Evolutionary conservation across 2,888 invertebrate species (phyloP).

Genomic region (Xylophagus ater): DNA sequence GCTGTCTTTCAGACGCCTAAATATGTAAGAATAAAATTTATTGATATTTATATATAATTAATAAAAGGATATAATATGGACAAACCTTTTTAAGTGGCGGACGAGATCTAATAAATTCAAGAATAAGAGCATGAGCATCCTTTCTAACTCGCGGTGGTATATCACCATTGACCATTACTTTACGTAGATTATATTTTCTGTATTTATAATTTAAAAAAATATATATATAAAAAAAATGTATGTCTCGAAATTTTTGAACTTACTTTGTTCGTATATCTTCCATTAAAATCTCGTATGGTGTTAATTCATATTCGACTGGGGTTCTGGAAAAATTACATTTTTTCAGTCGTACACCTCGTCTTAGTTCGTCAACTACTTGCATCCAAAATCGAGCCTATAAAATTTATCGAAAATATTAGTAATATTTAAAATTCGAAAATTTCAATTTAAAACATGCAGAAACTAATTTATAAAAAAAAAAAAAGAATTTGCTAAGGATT

Average conservation of each 20-base stretch:
- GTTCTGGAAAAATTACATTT: slow-evolving; percentile 69
- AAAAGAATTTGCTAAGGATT: slow-evolving; percentile 7
- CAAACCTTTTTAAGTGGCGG: slow-evolving; percentile 83
- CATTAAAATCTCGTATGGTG: slow-evolving; percentile 94
- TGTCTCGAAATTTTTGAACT: slow-evolving; percentile 16
- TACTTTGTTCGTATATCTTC: slow-evolving; percentile 82
- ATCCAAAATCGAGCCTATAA: slow-evolving; percentile 85
- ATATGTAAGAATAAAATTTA: slow-evolving; percentile 11
- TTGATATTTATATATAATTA: slow-evolving; percentile 2
- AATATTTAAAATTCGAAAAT: slow-evolving; percentile 9
- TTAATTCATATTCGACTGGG: slow-evolving; percentile 83
- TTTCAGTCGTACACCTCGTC: slow-evolving; percentile 86
- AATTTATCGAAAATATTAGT: slow-evolving; percentile 10
- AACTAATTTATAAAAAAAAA: slow-evolving; percentile 13
- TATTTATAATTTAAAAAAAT: not conserved
- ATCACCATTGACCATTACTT: slow-evolving; percentile 72
- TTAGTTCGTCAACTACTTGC: slow-evolving; percentile 84
- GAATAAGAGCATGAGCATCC: slow-evolving; percentile 89
- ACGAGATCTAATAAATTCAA: slow-evolving; percentile 92
- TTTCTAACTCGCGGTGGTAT: slow-evolving; percentile 76
- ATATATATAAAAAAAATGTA: slow-evolving; percentile 5
- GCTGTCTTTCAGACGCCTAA: slow-evolving; percentile 72
- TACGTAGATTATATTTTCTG: slow-evolving; percentile 72
- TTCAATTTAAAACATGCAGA: slow-evolving; percentile 11
- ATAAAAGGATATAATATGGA: slow-evolving; percentile 7